Conservation (phyloP, 2,113 vertebrate species). For the Corythoichthys haematopterus region DNA sequence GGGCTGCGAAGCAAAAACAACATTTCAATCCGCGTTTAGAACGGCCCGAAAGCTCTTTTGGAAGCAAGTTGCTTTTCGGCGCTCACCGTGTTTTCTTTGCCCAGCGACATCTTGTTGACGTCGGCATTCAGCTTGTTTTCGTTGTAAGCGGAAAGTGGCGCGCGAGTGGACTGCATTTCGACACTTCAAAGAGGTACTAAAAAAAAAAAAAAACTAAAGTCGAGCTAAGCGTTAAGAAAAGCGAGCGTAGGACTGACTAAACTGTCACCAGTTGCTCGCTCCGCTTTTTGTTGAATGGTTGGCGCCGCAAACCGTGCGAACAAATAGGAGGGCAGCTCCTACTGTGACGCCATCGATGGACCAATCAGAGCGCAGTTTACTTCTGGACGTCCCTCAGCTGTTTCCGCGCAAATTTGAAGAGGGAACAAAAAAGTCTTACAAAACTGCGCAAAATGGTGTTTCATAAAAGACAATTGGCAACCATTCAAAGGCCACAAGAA, state of each 20-base stretch:
- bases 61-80: accelerated
- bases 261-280: not conserved
- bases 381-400: not conserved
- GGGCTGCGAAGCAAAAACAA: slow-evolving; percentile 67
- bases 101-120: slow-evolving; percentile 65
- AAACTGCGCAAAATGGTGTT: not conserved
- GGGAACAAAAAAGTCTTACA: not conserved
- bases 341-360: slow-evolving; percentile 44
- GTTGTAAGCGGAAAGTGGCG: slow-evolving; percentile 68
- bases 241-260: no score
- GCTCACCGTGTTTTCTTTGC: slow-evolving; percentile 92
- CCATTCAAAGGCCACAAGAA: no score
- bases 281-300: slow-evolving; percentile 57
- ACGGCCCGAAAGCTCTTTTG: not conserved
- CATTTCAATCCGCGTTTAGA: not conserved
- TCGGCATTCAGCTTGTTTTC: slow-evolving; percentile 53
- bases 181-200: not conserved
- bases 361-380: slow-evolving; percentile 50
- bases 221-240: not conserved
- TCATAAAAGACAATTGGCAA: not conserved
- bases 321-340: slow-evolving; percentile 45
- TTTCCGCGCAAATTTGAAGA: not conserved
- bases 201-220: no score
- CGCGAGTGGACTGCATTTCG: slow-evolving; percentile 73
- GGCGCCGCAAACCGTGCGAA: slow-evolving; percentile 46